phyloP scores from a whole-genome alignment of 53 echinoderm and acorn worm genomes.

The Zoroaster sp. region DNA sequence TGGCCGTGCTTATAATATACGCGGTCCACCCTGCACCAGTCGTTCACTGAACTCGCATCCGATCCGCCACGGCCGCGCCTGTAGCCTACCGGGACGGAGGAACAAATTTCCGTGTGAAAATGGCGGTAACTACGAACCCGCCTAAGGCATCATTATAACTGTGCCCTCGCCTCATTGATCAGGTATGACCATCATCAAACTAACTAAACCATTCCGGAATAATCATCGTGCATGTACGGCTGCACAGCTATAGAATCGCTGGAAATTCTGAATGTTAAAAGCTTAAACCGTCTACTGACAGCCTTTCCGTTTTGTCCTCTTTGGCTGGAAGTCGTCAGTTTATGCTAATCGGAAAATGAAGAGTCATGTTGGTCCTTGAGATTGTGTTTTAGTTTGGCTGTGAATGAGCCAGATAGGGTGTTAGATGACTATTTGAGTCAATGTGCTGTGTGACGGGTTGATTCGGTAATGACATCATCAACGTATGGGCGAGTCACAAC shows the following conservation, averaged over 20 bases:
- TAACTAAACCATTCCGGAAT: conserved; percentile 20
- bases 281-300: conserved; percentile 40
- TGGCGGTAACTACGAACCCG: conserved; percentile 11
- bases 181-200: conserved; percentile 28
- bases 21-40: conserved; percentile 8
- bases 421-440: conserved; percentile 43
- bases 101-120: not conserved
- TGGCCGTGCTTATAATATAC: conserved; percentile 5
- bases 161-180: conserved; percentile 40
- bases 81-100: not conserved
- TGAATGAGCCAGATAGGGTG: conserved; percentile 8
- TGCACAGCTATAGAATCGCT: not conserved
- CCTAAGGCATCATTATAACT: conserved; percentile 46
- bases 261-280: not conserved
- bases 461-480: conserved; percentile 22
- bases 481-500: not conserved
- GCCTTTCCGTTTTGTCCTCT: no score
- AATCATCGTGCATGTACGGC: not conserved
- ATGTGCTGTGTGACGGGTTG: not conserved
- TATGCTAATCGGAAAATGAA: conserved; percentile 40
- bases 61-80: not conserved
- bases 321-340: conserved; percentile 33
- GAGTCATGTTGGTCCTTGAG: conserved; percentile 13
- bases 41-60: conserved; percentile 42
- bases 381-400: conserved; percentile 28